These are phyloP conservation scores for Plestiodon gilberti DNA, from an alignment of 2,113 vertebrate genomes.

Conservation along the genomic window DNA sequence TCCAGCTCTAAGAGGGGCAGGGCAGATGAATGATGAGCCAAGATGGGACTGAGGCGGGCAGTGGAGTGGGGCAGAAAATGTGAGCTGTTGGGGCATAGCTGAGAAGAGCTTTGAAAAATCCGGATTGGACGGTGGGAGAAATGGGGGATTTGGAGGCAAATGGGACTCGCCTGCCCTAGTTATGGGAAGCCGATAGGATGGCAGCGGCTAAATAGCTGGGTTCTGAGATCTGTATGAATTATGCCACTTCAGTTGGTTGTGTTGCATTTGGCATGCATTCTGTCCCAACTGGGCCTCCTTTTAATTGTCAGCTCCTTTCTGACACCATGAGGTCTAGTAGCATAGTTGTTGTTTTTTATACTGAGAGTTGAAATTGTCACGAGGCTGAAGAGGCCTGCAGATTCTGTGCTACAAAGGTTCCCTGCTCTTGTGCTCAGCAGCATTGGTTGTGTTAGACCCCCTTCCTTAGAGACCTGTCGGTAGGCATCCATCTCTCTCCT, in stretches of 20 bases:
- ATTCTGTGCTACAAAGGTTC: neutral
- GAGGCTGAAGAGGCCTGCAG: neutral
- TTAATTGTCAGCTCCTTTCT: neutral
- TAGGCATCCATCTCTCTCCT: neutral
- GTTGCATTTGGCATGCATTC: neutral
- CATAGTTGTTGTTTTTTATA: neutral
- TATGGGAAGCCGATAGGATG: no score
- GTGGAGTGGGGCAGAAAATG: neutral
- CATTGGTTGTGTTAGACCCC: neutral
- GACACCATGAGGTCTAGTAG: neutral
- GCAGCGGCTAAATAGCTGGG: neutral
- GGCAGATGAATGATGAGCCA: neutral
- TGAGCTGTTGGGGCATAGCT: no score
- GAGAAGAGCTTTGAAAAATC: no score
- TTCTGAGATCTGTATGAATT: neutral
- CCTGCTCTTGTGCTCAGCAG: neutral
- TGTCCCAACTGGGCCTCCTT: neutral
- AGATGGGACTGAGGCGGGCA: neutral
- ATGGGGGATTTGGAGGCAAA: neutral
- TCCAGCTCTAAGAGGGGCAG: neutral
- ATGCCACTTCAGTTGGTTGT: neutral
- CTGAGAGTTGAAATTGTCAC: no score
- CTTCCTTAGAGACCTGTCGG: neutral
- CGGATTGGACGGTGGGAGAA: neutral
- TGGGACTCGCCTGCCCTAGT: neutral